Conservation (phyloP, 2,888 invertebrate species). For the Acanthacorydalis orientalis region DNA sequence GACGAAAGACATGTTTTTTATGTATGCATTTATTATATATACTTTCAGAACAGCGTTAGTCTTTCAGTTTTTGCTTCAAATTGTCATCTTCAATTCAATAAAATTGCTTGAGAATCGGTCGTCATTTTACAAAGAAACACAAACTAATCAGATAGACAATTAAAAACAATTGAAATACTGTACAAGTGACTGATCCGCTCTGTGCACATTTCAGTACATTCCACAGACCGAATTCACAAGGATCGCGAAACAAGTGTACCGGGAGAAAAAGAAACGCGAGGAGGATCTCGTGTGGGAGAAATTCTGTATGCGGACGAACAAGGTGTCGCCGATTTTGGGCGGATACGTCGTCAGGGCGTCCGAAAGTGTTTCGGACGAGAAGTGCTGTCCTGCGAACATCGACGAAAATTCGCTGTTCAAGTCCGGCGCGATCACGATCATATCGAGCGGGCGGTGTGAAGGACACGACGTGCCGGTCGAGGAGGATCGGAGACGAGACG, state of each 20-base stretch:
- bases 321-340: not conserved
- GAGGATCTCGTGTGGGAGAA: constrained; percentile 29
- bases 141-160: too few species aligned
- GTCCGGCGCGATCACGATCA: constrained; percentile 6
- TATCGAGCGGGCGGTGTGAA: not conserved
- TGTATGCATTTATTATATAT: too few species aligned
- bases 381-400: not conserved
- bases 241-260: constrained; percentile 24
- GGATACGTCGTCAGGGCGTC: constrained; percentile 2
- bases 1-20: too few species aligned
- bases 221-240: constrained; percentile 24
- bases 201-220: constrained; percentile 22
- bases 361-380: not conserved
- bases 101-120: too few species aligned
- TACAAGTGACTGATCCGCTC: too few species aligned
- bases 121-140: too few species aligned
- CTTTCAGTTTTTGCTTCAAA: too few species aligned
- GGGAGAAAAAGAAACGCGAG: constrained; percentile 26
- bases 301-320: constrained; percentile 4
- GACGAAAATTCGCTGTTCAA: not conserved
- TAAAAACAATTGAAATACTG: too few species aligned
- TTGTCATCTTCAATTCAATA: too few species aligned
- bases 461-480: too few species aligned
- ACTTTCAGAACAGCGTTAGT: too few species aligned
- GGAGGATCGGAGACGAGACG: too few species aligned